Conservation (phyloP, 2,797 vertebrate genomes). For the Microcaecilia unicolor region DNA sequence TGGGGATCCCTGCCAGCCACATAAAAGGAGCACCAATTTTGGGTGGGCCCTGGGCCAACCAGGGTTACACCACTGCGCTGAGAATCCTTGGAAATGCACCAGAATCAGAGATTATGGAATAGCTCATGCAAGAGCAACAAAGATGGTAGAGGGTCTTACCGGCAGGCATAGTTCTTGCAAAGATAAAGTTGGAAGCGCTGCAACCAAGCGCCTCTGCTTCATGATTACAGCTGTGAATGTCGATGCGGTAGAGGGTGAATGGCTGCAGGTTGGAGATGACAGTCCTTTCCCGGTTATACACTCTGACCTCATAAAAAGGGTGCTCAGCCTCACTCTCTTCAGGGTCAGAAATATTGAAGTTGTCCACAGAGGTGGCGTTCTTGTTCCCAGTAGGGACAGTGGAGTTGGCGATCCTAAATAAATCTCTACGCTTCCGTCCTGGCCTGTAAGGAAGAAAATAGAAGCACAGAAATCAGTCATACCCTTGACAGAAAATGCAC, state of each 20-base stretch:
- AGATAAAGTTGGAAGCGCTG: constrained; percentile 87
- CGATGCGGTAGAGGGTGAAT: constrained; percentile 93
- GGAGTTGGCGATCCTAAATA: constrained; percentile 69
- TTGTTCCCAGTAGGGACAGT: constrained; percentile 50
- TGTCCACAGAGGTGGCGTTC: constrained; percentile 46
- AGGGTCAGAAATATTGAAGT: constrained; percentile 62
- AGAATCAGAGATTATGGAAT: no score
- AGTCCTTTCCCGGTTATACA: constrained; percentile 69
- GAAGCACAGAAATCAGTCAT: not conserved
- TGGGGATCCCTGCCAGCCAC: no score
- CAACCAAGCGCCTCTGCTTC: constrained; percentile 77
- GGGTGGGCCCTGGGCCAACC: no score
- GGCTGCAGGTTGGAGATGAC: constrained; percentile 79
- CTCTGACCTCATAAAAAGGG: constrained; percentile 73
- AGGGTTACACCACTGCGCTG: no score
- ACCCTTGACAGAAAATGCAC: not conserved
- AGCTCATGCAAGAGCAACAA: no score
- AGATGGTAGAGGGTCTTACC: no score
- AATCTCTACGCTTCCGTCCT: constrained; percentile 77
- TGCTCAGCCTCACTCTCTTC: constrained; percentile 68
- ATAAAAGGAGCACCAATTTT: no score
- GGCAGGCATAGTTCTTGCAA: constrained; percentile 90
- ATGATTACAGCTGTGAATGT: constrained; percentile 92
- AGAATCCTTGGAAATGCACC: no score
- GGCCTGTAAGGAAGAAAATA: constrained; percentile 36